Evolutionary conservation across 1,140 invertebrate species (phyloP), one percentile per base, ranked within the genome.

Genomic region (Mactra quadrangularis): DNA sequence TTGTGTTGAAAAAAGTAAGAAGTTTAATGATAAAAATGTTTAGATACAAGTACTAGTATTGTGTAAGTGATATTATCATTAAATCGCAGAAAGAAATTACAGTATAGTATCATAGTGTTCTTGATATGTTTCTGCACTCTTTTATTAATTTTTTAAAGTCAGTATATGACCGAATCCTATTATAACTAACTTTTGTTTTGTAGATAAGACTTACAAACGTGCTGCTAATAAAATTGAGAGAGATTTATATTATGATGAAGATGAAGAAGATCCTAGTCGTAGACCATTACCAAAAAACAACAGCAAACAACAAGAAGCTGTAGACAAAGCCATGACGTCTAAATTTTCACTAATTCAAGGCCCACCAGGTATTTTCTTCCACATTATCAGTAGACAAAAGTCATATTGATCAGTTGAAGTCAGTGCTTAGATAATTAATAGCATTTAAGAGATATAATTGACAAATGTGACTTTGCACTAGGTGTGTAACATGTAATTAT

Each of bases 331-430:
- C 1, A 31, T 81, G 29, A 41, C 2, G 45, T 77, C 81, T 79
- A 57, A 81, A 71, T 87, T 88, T 59, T 82, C 86, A 4, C 68
- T 89, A 13, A 88, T 89, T 33, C 86, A 88, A 47, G 88, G 88
- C 17, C 88, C 88, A 31, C 88, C 88, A 82, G 88, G 88, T 88
- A 77, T 66, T 29, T 22, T 35, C 19, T 22, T 35, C n/a, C 17
- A 19, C 19, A 11, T 11, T 47, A 9, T 47, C 9, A 47, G 9
- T 11, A 47, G 9, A 47, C 19, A 9, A 47, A 47, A 9, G 19
- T 11, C n/a, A 47, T 7, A n/a, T n/a, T 29, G 9, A 13, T 7
- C n/a, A 19, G 17, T n/a, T n/a, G 6, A 9, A 15, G 7, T 15
- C 15, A 47, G 6, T 22, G n/a, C 17, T 31, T n/a, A n/a, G n/a